A percentile compares a stretch with the other conserved stretches of the same genome.
phyloP scores from a whole-genome alignment of 2,113 vertebrate genomes.

The Notiomystis cincta region DNA sequence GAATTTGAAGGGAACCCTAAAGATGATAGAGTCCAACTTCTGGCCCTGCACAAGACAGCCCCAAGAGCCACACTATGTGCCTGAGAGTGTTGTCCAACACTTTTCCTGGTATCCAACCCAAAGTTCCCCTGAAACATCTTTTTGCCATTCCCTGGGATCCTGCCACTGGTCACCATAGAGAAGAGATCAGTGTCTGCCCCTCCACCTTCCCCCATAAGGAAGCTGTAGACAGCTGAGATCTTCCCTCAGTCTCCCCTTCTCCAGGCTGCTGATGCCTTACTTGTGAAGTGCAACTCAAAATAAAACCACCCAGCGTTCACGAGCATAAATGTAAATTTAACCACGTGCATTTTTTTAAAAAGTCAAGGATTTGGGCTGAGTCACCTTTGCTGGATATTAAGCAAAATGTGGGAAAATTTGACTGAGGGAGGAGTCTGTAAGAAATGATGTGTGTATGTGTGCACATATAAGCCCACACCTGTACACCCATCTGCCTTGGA shows the following conservation, averaged over 20 bases:
- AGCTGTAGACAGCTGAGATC: background rate
- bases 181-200: background rate
- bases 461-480: fast-evolving
- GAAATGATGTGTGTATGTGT: background rate
- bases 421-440: background rate
- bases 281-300: background rate
- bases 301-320: fast-evolving
- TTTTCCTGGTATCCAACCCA: background rate
- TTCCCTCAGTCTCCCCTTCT: background rate
- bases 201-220: background rate
- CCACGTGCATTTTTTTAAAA: background rate
- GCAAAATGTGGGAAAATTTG: background rate
- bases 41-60: background rate
- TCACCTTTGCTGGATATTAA: background rate
- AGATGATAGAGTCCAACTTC: background rate
- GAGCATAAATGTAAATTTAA: background rate
- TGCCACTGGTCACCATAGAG: background rate
- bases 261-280: background rate
- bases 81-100: background rate
- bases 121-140: background rate
- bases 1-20: background rate
- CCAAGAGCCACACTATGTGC: background rate
- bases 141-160: background rate
- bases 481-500: background rate
- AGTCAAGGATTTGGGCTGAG: background rate